Evolutionary conservation across 2,888 invertebrate species (phyloP).

Genomic region (Ecdyonurus torrentis): DNA sequence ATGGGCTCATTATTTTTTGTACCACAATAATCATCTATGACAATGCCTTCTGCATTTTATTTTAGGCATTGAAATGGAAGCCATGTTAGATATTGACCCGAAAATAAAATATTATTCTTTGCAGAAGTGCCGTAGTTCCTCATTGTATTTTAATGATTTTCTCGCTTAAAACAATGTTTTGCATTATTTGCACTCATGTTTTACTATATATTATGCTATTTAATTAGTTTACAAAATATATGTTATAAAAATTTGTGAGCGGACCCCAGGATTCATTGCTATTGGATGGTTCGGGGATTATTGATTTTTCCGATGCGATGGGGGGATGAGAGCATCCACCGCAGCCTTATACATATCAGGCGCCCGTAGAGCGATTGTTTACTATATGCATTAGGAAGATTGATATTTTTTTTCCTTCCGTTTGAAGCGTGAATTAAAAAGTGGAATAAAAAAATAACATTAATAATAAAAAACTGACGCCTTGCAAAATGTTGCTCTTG

Average conservation of each 20-base stretch:
- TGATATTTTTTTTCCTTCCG: too few species aligned
- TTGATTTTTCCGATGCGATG: slow-evolving; percentile 14
- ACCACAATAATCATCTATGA: not conserved
- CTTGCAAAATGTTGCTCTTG: too few species aligned
- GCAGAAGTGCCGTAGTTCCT: not conserved
- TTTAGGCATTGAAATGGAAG: not conserved
- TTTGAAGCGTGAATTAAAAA: too few species aligned
- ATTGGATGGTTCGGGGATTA: slow-evolving; percentile 14
- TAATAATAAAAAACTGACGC: too few species aligned
- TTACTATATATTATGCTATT: not conserved
- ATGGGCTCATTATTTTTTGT: not conserved
- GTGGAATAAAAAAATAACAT: too few species aligned
- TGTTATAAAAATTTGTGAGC: not conserved
- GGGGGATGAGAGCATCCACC: too few species aligned
- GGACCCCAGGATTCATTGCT: slow-evolving; percentile 14
- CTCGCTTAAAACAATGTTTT: not conserved
- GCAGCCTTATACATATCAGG: too few species aligned
- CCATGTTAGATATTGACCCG: slow-evolving; percentile 3
- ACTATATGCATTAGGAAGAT: too few species aligned
- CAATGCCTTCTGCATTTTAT: not conserved
- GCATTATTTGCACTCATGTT: not conserved
- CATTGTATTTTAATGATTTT: not conserved
- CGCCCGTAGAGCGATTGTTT: too few species aligned
- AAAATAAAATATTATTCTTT: not conserved
- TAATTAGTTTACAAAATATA: not conserved